Evolutionary conservation across 2,113 vertebrate genomes (phyloP).

Genomic region (Thalassoma bifasciatum): DNA sequence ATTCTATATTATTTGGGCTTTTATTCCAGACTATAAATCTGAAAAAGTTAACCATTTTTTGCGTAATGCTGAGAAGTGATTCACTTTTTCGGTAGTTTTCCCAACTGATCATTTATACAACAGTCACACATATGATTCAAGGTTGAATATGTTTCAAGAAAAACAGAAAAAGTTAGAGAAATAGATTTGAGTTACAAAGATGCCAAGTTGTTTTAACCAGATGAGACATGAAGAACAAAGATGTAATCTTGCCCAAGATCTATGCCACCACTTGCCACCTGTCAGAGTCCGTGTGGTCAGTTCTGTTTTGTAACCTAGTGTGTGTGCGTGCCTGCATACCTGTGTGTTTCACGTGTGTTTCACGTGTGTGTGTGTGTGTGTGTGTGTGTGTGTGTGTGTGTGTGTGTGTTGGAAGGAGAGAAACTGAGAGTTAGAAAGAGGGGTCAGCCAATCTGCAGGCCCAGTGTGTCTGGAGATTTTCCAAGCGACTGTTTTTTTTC

Average conservation of each 20-base stretch:
- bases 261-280: conserved; percentile 59
- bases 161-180: conserved; percentile 3
- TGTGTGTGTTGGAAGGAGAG: conserved; percentile 19
- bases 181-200: conserved; percentile 16
- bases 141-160: neutral
- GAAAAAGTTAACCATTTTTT: neutral
- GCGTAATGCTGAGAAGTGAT: too few relatives aligned
- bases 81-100: neutral
- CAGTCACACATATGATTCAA: neutral
- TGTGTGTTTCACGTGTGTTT: conserved; percentile 26
- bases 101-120: neutral
- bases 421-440: conserved; percentile 55
- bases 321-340: conserved; percentile 24
- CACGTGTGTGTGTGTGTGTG: conserved; percentile 31
- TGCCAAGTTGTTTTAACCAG: conserved; percentile 19
- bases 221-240: conserved; percentile 12
- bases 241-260: conserved; percentile 36
- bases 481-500: conserved; percentile 62
- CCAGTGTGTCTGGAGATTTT: conserved; percentile 71
- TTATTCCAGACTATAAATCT: too few relatives aligned
- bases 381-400: conserved; percentile 22
- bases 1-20: too few relatives aligned
- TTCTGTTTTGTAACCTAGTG: conserved; percentile 58
- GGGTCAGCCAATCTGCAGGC: conserved; percentile 72
- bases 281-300: conserved; percentile 55